Base-by-base conservation (phyloP, 2,888 invertebrate genomes). In the Phaonia tiefii region DNA sequence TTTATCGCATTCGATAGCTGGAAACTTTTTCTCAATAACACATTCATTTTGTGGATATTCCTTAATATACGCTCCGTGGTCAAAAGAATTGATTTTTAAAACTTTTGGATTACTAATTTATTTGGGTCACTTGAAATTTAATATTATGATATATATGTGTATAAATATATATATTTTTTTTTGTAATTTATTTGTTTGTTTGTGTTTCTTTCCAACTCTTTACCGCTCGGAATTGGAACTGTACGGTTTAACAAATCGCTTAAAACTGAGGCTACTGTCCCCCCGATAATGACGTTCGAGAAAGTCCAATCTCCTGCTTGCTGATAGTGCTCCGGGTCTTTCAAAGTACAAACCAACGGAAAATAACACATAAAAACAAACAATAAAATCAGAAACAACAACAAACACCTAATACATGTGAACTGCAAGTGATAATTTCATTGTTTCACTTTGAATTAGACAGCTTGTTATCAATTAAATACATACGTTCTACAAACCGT, bases 371-470 rank as follows among this genome's bases (percentile, higher is more conserved):
- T 13, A 26, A 31, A 31, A 5, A 31, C 25, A 31, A 5, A 31
- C 25, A 46, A 46, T 65, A 42, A 1, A 42, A 22, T 15, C 51
- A 31, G 8, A 31, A 31, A 8, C 31, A 67, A 31, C 63, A 31
- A 31, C 8, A 31, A 5, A 56, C 3, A 26, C 1, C 44, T 4
- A 20, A 51, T 60, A 39, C 77, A 77, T 77, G 76, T 71, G 66
- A 70, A 77, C 74, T 77, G 66, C 73, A 76, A 80, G 74, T 74
- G 80, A 80, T 80, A 49, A 76, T 76, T 73, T 70, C 63, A 20
- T 69, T 75, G n/a, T 58, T 58, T 63, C 42, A 60, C 66, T 66
- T 71, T 60, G 46, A 46, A 75, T 73, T 76, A 65, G 73, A 56
- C 51, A 73, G 31, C 25, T 46, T 22, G 69, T 80, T 80, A 80